Conservation (phyloP, 2,797 vertebrate species). For the Gymnodraco acuticeps region DNA sequence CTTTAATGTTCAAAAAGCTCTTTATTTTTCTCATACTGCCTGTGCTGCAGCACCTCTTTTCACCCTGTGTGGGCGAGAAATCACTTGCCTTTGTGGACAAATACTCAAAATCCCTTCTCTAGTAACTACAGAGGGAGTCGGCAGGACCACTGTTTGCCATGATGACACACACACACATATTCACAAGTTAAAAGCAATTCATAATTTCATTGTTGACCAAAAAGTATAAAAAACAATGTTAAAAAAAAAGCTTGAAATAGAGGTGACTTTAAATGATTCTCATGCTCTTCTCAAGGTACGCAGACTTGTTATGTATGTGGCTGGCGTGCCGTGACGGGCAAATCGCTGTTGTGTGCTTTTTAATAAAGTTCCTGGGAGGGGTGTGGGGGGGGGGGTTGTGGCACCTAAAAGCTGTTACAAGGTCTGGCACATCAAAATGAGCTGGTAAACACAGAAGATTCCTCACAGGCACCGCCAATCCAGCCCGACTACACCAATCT, state of each 20-base stretch:
- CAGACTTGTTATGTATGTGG: slow-evolving; percentile 54
- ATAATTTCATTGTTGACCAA: not conserved
- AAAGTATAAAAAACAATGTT: too few species aligned
- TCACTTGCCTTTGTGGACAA: too few species aligned
- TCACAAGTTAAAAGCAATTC: too few species aligned
- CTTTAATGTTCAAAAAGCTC: too few species aligned
- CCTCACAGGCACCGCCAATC: slow-evolving; percentile 68
- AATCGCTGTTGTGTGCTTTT: slow-evolving; percentile 61
- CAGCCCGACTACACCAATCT: slow-evolving; percentile 75
- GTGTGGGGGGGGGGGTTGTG: slow-evolving; percentile 38
- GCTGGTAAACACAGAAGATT: slow-evolving; percentile 75
- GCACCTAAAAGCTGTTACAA: slow-evolving; percentile 71
- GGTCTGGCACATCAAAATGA: slow-evolving; percentile 76
- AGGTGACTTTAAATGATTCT: slow-evolving; percentile 53
- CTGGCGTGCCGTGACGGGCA: slow-evolving; percentile 53
- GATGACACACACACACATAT: too few species aligned
- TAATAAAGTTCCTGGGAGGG: slow-evolving; percentile 49
- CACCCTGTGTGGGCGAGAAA: too few species aligned
- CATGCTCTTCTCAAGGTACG: slow-evolving; percentile 11
- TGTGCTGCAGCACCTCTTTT: too few species aligned
- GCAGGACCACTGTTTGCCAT: too few species aligned
- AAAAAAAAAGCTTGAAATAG: slow-evolving; percentile 7
- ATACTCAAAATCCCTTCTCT: too few species aligned
- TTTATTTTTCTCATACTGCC: too few species aligned
- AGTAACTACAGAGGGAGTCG: too few species aligned